Conservation (phyloP, 2,797 vertebrate genomes). For the Malurus splendens region DNA sequence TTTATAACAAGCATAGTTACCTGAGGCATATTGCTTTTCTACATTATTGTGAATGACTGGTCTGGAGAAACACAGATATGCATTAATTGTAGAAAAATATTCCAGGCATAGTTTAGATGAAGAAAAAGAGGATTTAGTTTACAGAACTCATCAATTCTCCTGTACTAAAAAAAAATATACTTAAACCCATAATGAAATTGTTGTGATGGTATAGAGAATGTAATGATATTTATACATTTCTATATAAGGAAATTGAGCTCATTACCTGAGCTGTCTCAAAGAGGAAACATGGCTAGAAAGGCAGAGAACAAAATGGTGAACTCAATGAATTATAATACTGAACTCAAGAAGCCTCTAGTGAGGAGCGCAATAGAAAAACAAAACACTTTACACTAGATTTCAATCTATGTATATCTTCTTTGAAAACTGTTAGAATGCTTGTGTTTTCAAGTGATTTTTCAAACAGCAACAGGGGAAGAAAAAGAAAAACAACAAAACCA, state of each 20-base stretch:
- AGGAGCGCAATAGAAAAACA: neutral
- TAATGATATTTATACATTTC: neutral
- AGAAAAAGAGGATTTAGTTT: neutral
- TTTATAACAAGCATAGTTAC: neutral
- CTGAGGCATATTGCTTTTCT: neutral
- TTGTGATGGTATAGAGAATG: neutral
- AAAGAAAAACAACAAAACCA: neutral
- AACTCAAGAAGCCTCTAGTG: neutral
- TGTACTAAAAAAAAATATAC: neutral
- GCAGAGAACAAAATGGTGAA: neutral
- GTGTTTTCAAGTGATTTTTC: neutral
- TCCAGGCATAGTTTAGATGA: neutral
- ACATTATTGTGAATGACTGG: neutral
- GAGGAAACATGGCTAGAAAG: neutral
- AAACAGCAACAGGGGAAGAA: fast-evolving
- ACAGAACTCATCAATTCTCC: neutral
- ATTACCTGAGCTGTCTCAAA: neutral
- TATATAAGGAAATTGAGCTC: neutral
- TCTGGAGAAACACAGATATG: neutral
- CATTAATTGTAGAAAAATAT: neutral
- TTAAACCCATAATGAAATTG: neutral
- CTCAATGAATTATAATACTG: neutral
- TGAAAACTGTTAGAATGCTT: neutral
- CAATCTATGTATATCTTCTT: fast-evolving
- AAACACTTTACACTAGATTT: neutral